Conservation (phyloP, 2,888 invertebrate genomes). For the Amphipyra berbera region DNA sequence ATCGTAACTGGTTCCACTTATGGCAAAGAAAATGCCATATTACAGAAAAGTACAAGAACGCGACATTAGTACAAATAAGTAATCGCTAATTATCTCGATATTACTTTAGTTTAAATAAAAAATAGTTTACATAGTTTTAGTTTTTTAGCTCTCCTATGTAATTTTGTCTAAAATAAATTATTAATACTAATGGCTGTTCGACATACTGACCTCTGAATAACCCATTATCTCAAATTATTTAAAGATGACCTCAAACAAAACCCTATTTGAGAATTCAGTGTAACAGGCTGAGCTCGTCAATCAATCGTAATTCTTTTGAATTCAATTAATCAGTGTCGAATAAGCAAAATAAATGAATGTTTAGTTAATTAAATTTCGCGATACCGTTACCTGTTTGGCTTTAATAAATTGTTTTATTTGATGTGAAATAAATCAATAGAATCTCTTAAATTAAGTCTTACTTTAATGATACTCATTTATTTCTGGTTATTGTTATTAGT, state of each 20-base stretch:
- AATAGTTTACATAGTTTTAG: background rate
- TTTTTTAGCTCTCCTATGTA: background rate
- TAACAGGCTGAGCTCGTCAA: conserved; percentile 9
- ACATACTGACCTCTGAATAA: background rate
- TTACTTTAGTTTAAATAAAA: conserved; percentile 5
- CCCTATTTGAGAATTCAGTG: background rate
- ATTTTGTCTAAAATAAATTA: conserved; percentile 4
- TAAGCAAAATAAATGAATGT: conserved; percentile 19
- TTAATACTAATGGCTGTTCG: background rate
- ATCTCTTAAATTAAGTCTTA: conserved; percentile 31
- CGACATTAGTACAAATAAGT: conserved; percentile 8
- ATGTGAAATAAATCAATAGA: conserved; percentile 46
- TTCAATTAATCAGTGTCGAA: conserved; percentile 32
- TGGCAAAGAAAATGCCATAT: conserved; percentile 10
- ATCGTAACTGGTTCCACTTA: conserved; percentile 26
- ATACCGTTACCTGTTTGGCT: background rate
- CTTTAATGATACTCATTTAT: conserved; percentile 47
- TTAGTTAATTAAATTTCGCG: conserved; percentile 29
- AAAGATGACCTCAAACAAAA: background rate
- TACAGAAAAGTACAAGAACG: conserved; percentile 1
- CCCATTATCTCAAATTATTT: conserved; percentile 4
- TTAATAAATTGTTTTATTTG: conserved; percentile 28
- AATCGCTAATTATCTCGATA: conserved; percentile 8
- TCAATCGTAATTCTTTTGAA: conserved; percentile 9
- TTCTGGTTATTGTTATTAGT: conserved; percentile 34